These are phyloP conservation scores for Buceros bicornis DNA, from an alignment of 2,797 vertebrate genomes.

Conservation along the genomic window DNA sequence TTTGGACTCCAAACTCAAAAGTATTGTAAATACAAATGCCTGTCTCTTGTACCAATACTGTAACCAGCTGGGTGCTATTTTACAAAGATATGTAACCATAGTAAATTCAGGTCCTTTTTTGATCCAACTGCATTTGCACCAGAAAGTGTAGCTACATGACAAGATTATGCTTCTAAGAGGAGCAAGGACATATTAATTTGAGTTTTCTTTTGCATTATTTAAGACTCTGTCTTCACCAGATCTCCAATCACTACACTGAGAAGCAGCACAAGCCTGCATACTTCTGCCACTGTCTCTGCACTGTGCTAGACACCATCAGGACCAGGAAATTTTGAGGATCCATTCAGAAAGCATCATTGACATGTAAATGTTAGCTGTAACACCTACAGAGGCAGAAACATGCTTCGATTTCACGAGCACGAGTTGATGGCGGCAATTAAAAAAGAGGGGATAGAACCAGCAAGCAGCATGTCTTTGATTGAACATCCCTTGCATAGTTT, in stretches of 20 bases:
- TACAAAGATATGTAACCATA: neutral
- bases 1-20: neutral
- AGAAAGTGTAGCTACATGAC: neutral
- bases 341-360: neutral
- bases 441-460: neutral
- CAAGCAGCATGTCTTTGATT: neutral
- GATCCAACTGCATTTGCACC: neutral
- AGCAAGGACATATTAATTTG: neutral
- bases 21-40: neutral
- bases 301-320: neutral
- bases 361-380: fast-evolving
- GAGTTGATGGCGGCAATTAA: fast-evolving
- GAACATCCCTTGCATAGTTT: neutral
- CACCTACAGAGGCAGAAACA: neutral
- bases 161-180: neutral
- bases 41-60: neutral
- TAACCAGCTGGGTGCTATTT: neutral
- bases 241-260: neutral
- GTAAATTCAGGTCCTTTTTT: neutral
- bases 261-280: fast-evolving
- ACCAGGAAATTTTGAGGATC: neutral
- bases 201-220: neutral
- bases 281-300: neutral
- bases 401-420: fast-evolving
- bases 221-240: neutral